Percentiles rank a stretch among this genome's conserved stretches.
These are phyloP conservation scores for Epizoanthus illoricatus DNA, from an alignment of 92 coral and sea anemone species.

Conservation along the genomic window DNA sequence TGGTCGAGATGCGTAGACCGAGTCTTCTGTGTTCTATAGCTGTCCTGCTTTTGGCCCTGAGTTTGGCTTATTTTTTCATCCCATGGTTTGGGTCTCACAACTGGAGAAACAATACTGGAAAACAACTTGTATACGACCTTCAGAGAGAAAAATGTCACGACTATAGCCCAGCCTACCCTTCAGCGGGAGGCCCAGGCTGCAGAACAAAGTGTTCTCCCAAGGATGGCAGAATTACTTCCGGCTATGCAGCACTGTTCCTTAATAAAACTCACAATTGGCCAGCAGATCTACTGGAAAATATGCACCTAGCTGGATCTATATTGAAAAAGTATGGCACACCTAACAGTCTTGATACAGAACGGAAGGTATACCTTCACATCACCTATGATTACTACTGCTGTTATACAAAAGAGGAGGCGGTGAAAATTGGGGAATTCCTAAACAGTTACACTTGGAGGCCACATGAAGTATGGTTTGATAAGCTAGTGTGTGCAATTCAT, in stretches of 20 bases:
- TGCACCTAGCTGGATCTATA: conserved; percentile 46
- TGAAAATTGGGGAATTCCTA: conserved; percentile 48
- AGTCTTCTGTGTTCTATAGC: too few relatives aligned
- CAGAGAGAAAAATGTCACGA: conserved; percentile 42
- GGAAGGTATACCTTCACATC: conserved; percentile 40
- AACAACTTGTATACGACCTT: neutral
- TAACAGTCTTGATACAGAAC: conserved; percentile 50
- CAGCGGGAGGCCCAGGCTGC: conserved; percentile 58
- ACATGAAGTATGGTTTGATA: conserved; percentile 51
- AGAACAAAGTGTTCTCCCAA: conserved; percentile 29
- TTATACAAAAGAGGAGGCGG: conserved; percentile 49
- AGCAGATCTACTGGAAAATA: conserved; percentile 40
- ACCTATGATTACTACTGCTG: conserved; percentile 64
- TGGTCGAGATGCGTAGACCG: too few relatives aligned
- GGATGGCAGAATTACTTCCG: conserved; percentile 3
- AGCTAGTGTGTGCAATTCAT: conserved; percentile 53
- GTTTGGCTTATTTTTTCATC: neutral
- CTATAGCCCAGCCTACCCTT: conserved; percentile 52
- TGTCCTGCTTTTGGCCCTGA: too few relatives aligned
- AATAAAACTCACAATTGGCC: conserved; percentile 47
- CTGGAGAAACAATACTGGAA: neutral
- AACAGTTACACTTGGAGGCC: conserved; percentile 45
- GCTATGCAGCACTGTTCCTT: conserved; percentile 6
- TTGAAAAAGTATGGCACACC: conserved; percentile 46
- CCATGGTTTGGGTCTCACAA: neutral